Evolutionary conservation across 2,888 invertebrate genomes (phyloP), one percentile per base, ranked within the genome.

Genomic region (Eilema depressum): DNA sequence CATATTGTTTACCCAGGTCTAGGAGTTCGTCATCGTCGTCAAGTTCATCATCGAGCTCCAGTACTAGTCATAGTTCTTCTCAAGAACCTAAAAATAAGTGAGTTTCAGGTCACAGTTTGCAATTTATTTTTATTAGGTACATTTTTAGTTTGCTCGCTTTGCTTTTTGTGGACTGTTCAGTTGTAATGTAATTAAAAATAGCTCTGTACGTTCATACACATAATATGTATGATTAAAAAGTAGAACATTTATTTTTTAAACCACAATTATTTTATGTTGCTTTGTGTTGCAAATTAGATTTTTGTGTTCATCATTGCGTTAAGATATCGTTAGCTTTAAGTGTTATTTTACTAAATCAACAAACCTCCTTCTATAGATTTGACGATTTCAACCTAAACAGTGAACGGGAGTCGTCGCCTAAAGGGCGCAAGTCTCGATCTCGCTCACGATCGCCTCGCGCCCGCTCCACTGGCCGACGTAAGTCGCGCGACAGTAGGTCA

Each of bases 361-460:
- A 41, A 28, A 28, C 12, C 66, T 76, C 74, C 53, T 64, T 79
- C 75, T 76, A 26, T 86, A 95, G 95, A 87, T 95, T 93, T 83
- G 95, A 95, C 85, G 95, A 95, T 83, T 95, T 95, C 89, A 95
- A 95, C 83, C 83, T 95, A 86, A 95, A 95, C 85, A 95, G 95
- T 83, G 95, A 95, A 86, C 93, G 94, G 23, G 95, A 94, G 82
- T 83, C 87, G 8, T 91, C 95, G 63, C 94, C 95, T 57, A 90
- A 89, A 73, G 85, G 84, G 7, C 89, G 90, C 70, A 90, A 89
- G 85, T 88, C 92, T 20, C 86, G 88, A 30, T 88, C 92, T 8
- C 81, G 86, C 53, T 88, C 91, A 17, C 85, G 90, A 3, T 91
- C 92, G 74, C 81, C 92, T 26, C 88, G 88, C 28, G 77, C 90